These are phyloP conservation scores for Phylloscopus whistleri DNA, from an alignment of 2,113 vertebrate species.

Conservation along the genomic window DNA sequence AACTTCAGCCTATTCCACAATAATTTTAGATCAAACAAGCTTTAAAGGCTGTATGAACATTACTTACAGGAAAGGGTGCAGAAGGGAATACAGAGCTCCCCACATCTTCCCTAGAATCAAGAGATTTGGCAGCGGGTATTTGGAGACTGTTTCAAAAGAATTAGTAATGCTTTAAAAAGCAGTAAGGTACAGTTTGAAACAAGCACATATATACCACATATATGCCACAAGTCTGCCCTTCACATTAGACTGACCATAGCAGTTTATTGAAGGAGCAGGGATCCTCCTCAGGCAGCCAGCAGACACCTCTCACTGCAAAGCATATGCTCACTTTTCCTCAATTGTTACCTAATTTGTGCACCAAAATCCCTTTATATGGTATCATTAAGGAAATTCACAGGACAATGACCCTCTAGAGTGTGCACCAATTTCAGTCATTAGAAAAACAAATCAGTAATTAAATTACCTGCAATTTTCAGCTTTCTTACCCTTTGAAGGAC, in stretches of 20 bases:
- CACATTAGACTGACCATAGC: not conserved
- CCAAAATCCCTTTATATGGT: not conserved
- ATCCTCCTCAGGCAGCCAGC: not conserved
- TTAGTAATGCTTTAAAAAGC: not conserved
- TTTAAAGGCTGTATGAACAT: not conserved
- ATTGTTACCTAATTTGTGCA: not conserved
- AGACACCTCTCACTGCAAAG: not conserved
- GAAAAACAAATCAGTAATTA: not conserved
- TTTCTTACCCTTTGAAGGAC: not conserved
- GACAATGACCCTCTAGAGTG: not conserved
- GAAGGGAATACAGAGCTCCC: not conserved
- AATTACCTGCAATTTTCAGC: not conserved
- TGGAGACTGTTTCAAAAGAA: not conserved
- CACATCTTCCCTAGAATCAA: not conserved
- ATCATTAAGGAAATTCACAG: not conserved
- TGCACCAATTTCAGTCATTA: not conserved
- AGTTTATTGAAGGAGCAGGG: not conserved
- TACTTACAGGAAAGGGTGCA: not conserved
- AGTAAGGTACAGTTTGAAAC: not conserved
- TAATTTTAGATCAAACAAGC: not conserved
- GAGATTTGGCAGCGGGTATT: not conserved
- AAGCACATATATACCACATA: fast-evolving
- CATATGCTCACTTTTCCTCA: not conserved
- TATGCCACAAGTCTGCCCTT: not conserved
- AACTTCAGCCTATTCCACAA: not conserved